Percentiles rank a stretch among this genome's conserved stretches.
phyloP scores from a whole-genome alignment of 2,888 invertebrate species.

The Strigamia transsilvanica region DNA sequence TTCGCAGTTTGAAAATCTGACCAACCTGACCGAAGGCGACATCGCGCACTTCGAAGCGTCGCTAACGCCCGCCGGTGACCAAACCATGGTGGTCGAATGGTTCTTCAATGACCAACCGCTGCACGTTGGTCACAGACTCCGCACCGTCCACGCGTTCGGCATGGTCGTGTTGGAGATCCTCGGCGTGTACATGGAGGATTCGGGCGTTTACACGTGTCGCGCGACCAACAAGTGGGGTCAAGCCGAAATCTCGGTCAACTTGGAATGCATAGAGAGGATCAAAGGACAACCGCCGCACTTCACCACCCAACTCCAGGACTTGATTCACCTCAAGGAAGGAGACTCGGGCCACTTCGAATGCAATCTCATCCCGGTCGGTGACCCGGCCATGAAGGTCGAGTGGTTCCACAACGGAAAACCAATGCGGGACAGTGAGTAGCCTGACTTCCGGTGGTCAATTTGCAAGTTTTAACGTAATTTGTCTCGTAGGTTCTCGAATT shows the following conservation, averaged over 20 bases:
- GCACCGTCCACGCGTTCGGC: constrained; percentile 96
- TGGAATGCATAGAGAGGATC: constrained; percentile 81
- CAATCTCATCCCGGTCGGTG: constrained; percentile 90
- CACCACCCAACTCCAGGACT: constrained; percentile 81
- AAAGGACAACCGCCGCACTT: constrained; percentile 88
- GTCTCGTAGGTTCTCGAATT: constrained; percentile 73
- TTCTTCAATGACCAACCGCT: constrained; percentile 88
- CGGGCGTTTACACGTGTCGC: constrained; percentile 86
- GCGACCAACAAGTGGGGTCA: constrained; percentile 90
- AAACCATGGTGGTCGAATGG: constrained; percentile 94
- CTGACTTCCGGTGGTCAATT: no score
- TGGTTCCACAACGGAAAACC: constrained; percentile 96
- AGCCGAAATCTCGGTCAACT: constrained; percentile 83
- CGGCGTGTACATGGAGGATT: constrained; percentile 91
- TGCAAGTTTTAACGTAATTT: constrained; percentile 14
- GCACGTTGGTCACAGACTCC: constrained; percentile 76
- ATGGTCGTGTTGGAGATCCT: constrained; percentile 96
- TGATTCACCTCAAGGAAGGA: constrained; percentile 87
- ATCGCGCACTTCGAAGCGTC: constrained; percentile 98
- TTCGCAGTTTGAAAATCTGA: constrained; percentile 80
- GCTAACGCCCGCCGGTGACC: constrained; percentile 90
- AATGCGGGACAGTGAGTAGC: constrained; percentile 72
- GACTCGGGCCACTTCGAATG: constrained; percentile 96
- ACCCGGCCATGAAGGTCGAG: constrained; percentile 91
- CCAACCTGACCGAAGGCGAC: constrained; percentile 90